Evolutionary conservation across 2,113 vertebrate species (phyloP).

Genomic region (human (Homo sapiens)): DNA sequence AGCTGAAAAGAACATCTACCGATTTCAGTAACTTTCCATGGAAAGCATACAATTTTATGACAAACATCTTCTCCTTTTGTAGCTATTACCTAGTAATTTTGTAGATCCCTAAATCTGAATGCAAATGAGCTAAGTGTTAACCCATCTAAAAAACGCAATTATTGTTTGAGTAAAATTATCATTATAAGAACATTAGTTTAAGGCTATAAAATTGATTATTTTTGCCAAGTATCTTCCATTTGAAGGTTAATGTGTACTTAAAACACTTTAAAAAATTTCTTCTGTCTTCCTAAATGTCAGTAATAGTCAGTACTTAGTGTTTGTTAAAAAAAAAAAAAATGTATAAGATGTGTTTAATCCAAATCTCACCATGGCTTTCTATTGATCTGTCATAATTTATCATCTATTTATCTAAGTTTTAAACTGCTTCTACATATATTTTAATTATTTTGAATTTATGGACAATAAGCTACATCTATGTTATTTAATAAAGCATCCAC

Average conservation of each 20-base stretch:
- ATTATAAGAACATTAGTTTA: background rate
- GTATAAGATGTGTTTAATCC: background rate
- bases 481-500: background rate
- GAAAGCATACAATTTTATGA: background rate
- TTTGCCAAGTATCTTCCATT: background rate
- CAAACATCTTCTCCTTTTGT: background rate
- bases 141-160: background rate
- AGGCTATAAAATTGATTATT: background rate
- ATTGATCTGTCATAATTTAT: background rate
- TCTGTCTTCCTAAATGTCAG: background rate
- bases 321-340: background rate
- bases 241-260: background rate
- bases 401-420: background rate
- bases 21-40: slow-evolving; percentile 40
- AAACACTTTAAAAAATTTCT: background rate
- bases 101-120: background rate
- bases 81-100: background rate
- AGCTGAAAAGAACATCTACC: slow-evolving; percentile 31
- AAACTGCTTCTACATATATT: background rate
- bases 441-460: background rate
- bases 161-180: slow-evolving; percentile 15
- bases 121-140: background rate
- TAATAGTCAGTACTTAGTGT: background rate
- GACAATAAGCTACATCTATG: background rate
- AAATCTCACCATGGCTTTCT: background rate